Conservation (phyloP, 64 coral and sea anemone genomes). For the Exaiptasia diaphana region DNA sequence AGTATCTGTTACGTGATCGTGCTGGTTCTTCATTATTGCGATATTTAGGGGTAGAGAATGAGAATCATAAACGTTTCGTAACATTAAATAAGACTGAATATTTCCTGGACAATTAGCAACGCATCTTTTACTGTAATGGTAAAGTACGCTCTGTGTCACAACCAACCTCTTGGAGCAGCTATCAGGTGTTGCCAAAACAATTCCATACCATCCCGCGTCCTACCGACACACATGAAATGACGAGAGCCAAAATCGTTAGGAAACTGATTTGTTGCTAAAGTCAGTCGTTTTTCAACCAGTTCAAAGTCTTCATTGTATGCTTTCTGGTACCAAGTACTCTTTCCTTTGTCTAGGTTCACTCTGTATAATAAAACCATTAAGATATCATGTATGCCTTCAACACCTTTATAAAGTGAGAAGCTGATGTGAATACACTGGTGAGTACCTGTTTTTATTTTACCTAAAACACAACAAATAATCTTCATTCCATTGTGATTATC, state of each 20-base stretch:
- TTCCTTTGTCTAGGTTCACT: neutral
- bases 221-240: constrained; percentile 68
- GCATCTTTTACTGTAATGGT: neutral
- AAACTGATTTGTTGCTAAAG: constrained; percentile 52
- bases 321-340: constrained; percentile 63
- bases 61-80: no score
- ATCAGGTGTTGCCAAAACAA: constrained; percentile 71
- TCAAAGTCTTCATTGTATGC: constrained; percentile 68
- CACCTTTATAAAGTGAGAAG: no score
- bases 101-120: no score
- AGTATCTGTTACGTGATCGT: no score
- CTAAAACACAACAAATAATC: no score
- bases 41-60: no score
- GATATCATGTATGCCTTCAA: no score
- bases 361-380: neutral
- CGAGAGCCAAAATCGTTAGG: constrained; percentile 44
- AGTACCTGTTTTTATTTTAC: no score
- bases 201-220: constrained; percentile 47
- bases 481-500: no score
- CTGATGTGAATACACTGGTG: no score
- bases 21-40: no score
- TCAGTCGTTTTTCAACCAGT: neutral
- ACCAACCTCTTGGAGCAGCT: constrained; percentile 54
- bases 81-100: no score
- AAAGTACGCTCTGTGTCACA: neutral